These are phyloP conservation scores for Parthenolecanium corni DNA, from an alignment of 2,888 invertebrate species.

Conservation along the genomic window DNA sequence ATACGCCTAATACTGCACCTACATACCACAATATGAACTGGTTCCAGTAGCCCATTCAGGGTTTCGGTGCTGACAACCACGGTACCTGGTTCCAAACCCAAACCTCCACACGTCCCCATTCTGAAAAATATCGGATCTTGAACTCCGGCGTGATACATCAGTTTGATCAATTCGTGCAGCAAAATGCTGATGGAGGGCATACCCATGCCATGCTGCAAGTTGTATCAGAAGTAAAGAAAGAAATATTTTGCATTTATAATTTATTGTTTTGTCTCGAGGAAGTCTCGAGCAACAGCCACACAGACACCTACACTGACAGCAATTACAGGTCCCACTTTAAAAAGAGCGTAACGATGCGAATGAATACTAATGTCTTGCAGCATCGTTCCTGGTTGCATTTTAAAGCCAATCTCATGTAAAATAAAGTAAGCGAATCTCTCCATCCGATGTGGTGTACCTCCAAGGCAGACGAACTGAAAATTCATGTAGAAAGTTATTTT, in stretches of 20 bases:
- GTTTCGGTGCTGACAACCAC: slow-evolving; percentile 88
- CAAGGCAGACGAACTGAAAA: slow-evolving; percentile 88
- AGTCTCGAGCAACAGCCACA: too few species aligned
- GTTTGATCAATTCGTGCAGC: slow-evolving; percentile 89
- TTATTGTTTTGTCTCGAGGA: too few species aligned
- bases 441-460: slow-evolving; percentile 89
- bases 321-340: slow-evolving; percentile 82
- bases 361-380: slow-evolving; percentile 80
- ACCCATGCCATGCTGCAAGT: slow-evolving; percentile 89
- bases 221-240: background rate
- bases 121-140: slow-evolving; percentile 84
- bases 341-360: slow-evolving; percentile 89
- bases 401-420: slow-evolving; percentile 79
- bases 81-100: slow-evolving; percentile 84
- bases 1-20: too few species aligned
- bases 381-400: slow-evolving; percentile 76
- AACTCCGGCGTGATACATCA: slow-evolving; percentile 85
- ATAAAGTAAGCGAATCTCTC: slow-evolving; percentile 83
- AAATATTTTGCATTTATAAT: background rate
- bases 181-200: slow-evolving; percentile 91
- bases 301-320: slow-evolving; percentile 70
- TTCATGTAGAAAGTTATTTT: background rate
- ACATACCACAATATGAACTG: slow-evolving; percentile 72
- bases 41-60: slow-evolving; percentile 72
- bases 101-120: slow-evolving; percentile 84